Evolutionary conservation across 2,797 vertebrate genomes (phyloP).

Genomic region (Tragopan temminckii): DNA sequence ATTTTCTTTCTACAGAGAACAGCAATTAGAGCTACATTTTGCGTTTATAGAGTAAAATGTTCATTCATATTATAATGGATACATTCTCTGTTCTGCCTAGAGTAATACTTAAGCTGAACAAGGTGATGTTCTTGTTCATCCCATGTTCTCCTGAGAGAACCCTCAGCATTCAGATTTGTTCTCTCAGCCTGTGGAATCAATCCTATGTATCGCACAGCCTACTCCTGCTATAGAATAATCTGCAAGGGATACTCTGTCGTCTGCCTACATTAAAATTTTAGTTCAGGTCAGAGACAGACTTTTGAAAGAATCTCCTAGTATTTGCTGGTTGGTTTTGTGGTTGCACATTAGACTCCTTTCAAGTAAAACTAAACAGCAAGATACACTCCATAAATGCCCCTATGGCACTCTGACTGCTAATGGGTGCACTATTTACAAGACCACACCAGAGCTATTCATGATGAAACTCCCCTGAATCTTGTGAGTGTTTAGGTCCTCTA

Average conservation of each 20-base stretch:
- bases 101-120: background rate
- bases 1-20: background rate
- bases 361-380: background rate
- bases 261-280: background rate
- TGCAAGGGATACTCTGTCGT: background rate
- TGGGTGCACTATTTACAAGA: background rate
- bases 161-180: background rate
- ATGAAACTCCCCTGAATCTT: background rate
- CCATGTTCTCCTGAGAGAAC: background rate
- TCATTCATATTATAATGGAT: background rate
- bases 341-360: background rate
- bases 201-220: background rate
- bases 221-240: background rate
- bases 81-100: background rate
- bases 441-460: rapidly evolving
- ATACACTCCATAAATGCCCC: background rate
- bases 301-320: background rate
- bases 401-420: background rate
- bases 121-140: background rate
- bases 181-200: background rate
- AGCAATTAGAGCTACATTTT: background rate
- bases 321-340: background rate
- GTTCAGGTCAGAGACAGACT: background rate
- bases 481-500: background rate
- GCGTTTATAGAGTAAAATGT: background rate